Percentiles rank a stretch among this genome's conserved stretches.
phyloP scores from a whole-genome alignment of 2,888 invertebrate genomes.

The Pristionchus entomophagus region DNA sequence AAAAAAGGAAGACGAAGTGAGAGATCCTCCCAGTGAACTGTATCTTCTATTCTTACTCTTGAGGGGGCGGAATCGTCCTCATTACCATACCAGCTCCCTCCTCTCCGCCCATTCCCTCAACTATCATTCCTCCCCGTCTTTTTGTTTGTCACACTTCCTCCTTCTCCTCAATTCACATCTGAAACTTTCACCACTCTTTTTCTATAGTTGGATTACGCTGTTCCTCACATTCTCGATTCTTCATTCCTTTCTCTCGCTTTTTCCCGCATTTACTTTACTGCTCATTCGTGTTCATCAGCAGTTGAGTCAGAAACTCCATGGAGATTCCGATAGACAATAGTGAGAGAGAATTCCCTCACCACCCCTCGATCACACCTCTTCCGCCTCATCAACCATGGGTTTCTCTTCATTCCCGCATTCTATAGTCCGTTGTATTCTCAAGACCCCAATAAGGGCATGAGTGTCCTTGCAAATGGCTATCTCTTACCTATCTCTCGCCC shows the following conservation, averaged over 20 bases:
- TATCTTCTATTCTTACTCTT: neutral
- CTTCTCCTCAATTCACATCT: conserved; percentile 37
- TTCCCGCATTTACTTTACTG: neutral
- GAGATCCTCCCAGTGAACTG: conserved; percentile 29
- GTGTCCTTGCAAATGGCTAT: too few species aligned
- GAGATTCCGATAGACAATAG: conserved; percentile 17
- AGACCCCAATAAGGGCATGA: conserved; percentile 14
- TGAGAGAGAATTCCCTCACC: conserved; percentile 13
- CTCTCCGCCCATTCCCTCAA: neutral
- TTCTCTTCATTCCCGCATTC: conserved; percentile 23
- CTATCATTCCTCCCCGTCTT: conserved; percentile 38
- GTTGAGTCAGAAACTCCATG: conserved; percentile 22
- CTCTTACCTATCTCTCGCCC: conserved; percentile 27
- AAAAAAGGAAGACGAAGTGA: conserved; percentile 30
- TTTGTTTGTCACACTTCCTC: conserved; percentile 45
- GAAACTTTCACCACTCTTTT: conserved; percentile 23
- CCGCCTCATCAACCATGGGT: conserved; percentile 16
- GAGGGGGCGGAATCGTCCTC: neutral
- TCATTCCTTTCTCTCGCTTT: neutral
- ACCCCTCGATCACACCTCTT: conserved; percentile 7
- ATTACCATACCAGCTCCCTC: conserved; percentile 37
- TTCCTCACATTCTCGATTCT: neutral
- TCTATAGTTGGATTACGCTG: conserved; percentile 14
- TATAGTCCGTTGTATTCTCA: conserved; percentile 28
- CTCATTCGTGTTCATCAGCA: neutral